A percentile compares a stretch with the other conserved stretches of the same genome.
phyloP scores from a whole-genome alignment of 1,140 invertebrate genomes.

The Hestina assimilis region DNA sequence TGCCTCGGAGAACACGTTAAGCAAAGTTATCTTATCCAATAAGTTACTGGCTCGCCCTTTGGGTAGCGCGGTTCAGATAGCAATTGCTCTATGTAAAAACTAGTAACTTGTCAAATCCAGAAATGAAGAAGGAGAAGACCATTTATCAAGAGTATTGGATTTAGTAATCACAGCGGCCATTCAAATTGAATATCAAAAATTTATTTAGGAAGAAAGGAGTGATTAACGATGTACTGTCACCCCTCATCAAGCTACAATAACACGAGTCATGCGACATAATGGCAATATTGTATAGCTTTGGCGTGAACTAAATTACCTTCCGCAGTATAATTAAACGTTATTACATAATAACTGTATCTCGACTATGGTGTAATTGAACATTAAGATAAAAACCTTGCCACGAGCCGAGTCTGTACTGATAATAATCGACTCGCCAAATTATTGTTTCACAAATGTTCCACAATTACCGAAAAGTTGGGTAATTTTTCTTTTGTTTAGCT shows the following conservation, averaged over 20 bases:
- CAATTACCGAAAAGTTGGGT: background rate
- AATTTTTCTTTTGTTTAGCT: background rate
- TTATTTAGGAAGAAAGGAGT: conserved; percentile 60
- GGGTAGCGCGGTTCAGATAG: too few relatives aligned
- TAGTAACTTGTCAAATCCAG: too few relatives aligned
- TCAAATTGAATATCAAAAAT: conserved; percentile 71
- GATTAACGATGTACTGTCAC: conserved; percentile 70
- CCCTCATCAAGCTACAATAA: conserved; percentile 48
- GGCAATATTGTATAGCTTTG: conserved; percentile 59
- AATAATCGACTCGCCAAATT: conserved; percentile 3
- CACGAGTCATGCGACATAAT: conserved; percentile 68
- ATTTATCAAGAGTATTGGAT: conserved; percentile 59
- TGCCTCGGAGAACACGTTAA: too few relatives aligned
- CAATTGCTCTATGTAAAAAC: too few relatives aligned
- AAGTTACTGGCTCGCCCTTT: too few relatives aligned
- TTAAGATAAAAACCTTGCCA: conserved; percentile 14
- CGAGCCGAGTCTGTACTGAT: background rate
- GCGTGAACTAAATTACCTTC: conserved; percentile 64
- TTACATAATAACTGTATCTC: conserved; percentile 37
- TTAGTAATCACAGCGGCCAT: conserved; percentile 54
- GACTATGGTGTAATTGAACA: conserved; percentile 14
- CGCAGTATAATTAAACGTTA: conserved; percentile 55
- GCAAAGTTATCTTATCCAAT: too few relatives aligned
- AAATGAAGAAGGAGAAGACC: too few relatives aligned
- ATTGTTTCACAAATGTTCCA: background rate